Evolutionary conservation across 2,888 invertebrate genomes (phyloP).

Genomic region (Ellobium chinense): DNA sequence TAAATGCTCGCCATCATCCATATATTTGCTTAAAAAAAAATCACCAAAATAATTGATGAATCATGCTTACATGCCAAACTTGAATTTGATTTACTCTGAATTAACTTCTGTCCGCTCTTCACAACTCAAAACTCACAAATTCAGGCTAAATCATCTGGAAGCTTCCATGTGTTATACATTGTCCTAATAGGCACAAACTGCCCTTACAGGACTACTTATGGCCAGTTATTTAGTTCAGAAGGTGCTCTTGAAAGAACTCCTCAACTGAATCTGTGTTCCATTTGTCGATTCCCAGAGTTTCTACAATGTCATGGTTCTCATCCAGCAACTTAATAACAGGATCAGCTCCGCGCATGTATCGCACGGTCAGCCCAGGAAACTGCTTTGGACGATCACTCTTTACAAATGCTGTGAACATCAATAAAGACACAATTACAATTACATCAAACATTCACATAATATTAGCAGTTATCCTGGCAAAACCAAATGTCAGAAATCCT

Average conservation of each 20-base stretch:
- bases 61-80: too few species aligned
- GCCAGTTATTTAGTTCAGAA: constrained; percentile 77
- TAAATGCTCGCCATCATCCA: too few species aligned
- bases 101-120: background rate
- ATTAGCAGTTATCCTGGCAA: too few species aligned
- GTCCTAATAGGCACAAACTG: background rate
- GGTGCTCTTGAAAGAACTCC: constrained; percentile 95
- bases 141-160: background rate
- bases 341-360: constrained; percentile 95
- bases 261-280: constrained; percentile 99
- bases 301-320: constrained; percentile 87
- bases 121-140: background rate
- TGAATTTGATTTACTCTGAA: too few species aligned
- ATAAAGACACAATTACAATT: background rate
- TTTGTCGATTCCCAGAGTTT: constrained; percentile 95
- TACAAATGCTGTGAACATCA: constrained; percentile 88
- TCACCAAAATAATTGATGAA: too few species aligned
- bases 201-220: background rate
- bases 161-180: background rate
- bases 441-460: too few species aligned
- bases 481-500: too few species aligned
- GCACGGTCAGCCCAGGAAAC: constrained; percentile 94
- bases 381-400: constrained; percentile 94
- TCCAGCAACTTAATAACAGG: constrained; percentile 95
- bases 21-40: too few species aligned